These are phyloP conservation scores for Pterostichus niger DNA, from an alignment of 2,888 invertebrate genomes.

Conservation along the genomic window DNA sequence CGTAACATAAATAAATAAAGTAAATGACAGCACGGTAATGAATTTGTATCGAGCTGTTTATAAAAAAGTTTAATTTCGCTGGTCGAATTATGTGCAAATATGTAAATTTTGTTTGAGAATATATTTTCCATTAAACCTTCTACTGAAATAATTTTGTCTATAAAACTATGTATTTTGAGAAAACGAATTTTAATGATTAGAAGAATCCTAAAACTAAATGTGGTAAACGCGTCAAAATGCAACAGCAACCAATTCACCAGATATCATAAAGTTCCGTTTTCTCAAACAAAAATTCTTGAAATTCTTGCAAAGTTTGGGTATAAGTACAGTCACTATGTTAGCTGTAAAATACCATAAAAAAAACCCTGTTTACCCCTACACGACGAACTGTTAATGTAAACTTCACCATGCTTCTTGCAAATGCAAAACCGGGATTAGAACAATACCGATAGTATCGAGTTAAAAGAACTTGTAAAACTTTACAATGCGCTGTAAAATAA, in stretches of 20 bases:
- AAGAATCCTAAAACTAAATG: no score
- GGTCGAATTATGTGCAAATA: no score
- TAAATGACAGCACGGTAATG: no score
- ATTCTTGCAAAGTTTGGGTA: not conserved
- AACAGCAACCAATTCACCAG: not conserved
- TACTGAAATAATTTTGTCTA: no score
- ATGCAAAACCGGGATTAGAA: constrained; percentile 27
- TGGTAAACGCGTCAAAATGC: not conserved
- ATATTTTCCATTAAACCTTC: no score
- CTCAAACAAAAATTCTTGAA: not conserved
- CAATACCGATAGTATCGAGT: constrained; percentile 48
- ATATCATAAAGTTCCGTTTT: not conserved
- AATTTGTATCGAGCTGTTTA: no score
- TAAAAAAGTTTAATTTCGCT: no score
- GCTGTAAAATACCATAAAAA: constrained; percentile 21
- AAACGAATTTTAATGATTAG: no score
- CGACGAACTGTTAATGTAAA: not conserved
- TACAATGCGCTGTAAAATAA: constrained; percentile 61
- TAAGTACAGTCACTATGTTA: not conserved
- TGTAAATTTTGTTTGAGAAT: no score
- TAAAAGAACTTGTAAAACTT: constrained; percentile 56
- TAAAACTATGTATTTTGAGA: no score
- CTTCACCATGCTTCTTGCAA: not conserved
- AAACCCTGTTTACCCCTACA: constrained; percentile 7
- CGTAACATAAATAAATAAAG: no score